A percentile compares a stretch with the other conserved stretches of the same genome.
Conservation (phyloP, 1,140 invertebrate genomes). For the Brachionus koreanus region DNA sequence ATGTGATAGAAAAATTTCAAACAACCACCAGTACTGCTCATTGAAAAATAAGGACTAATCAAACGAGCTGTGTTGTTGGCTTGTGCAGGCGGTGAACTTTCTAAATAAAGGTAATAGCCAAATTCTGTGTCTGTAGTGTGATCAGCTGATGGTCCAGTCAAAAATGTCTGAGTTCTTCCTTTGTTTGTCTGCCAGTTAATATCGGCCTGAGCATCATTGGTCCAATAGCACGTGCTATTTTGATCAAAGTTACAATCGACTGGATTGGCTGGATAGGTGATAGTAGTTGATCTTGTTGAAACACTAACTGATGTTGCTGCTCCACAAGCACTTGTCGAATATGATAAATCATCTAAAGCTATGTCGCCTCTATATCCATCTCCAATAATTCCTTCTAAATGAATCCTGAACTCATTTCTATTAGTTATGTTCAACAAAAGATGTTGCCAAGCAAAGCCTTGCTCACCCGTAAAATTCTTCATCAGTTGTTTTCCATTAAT, state of each 20-base stretch:
- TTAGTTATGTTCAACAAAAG: slow-evolving; percentile 48
- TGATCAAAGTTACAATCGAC: slow-evolving; percentile 48
- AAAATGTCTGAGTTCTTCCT: slow-evolving; percentile 47
- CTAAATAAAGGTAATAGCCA: slow-evolving; percentile 76
- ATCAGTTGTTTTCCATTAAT: no score
- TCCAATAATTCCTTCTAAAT: slow-evolving; percentile 35
- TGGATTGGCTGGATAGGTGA: not conserved
- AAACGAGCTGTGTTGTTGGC: slow-evolving; percentile 70
- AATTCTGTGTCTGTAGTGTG: slow-evolving; percentile 50
- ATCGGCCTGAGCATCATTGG: slow-evolving; percentile 47
- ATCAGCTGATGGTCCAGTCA: slow-evolving; percentile 50
- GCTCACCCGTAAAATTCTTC: no score
- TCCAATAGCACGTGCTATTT: slow-evolving; percentile 48
- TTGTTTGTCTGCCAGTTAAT: slow-evolving; percentile 49
- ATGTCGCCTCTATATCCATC: slow-evolving; percentile 49
- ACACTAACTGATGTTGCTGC: not conserved
- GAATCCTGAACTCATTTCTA: slow-evolving; percentile 41
- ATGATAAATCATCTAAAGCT: slow-evolving; percentile 49
- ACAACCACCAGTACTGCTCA: slow-evolving; percentile 54
- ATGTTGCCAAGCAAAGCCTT: slow-evolving; percentile 51
- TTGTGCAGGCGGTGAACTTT: slow-evolving; percentile 65
- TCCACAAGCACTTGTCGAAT: slow-evolving; percentile 13
- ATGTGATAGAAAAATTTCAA: slow-evolving; percentile 70
- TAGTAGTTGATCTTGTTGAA: slow-evolving; percentile 42
- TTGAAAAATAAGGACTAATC: slow-evolving; percentile 62